Evolutionary conservation across 2,888 invertebrate species (phyloP), one percentile per base, ranked within the genome.

Genomic region (Drosophila rubida): DNA sequence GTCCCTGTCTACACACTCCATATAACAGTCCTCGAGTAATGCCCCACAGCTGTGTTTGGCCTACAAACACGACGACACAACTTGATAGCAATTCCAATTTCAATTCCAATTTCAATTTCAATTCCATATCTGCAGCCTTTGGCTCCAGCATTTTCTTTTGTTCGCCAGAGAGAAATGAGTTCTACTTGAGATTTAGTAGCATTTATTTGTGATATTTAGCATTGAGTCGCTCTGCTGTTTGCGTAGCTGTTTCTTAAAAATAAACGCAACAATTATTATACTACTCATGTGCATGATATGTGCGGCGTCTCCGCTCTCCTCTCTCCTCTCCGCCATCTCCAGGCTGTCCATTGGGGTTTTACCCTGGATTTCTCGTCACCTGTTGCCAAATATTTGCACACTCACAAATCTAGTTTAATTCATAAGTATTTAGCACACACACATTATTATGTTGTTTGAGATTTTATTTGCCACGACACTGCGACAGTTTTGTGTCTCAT

Each of bases 351-450:
- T 50, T 50, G 58, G 75, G 87, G 79, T 83, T 80, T 88, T 83
- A 51, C 71, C 70, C 44, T n/a, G 41, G 48, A 44, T 45, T 48
- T 30, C 39, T 63, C 57, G 57, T 67, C 81, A 67, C 51, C 63
- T 58, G 65, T 22, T 25, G 11, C 32, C 73, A 88, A 83, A 77
- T 90, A 88, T 88, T 90, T 86, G 75, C 60, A 49, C 72, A 78
- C 79, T 76, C 81, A 66, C 75, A 84, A 85, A 85, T 88, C 87
- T 86, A 88, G 88, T 87, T 75, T 87, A 88, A 75, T 85, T 87
- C 77, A 71, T 78, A 67, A 77, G 77, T 72, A 84, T 87, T 74
- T 84, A 54, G 88, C 74, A 67, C 87, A 81, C 46, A 48, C 57
- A 68, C 65, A 66, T 45, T 61, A 60, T 73, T 69, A 53, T 65